A percentile compares a stretch with the other conserved stretches of the same genome.
Conservation (phyloP, 2,888 invertebrate species). For the Habrosyne pyritoides region DNA sequence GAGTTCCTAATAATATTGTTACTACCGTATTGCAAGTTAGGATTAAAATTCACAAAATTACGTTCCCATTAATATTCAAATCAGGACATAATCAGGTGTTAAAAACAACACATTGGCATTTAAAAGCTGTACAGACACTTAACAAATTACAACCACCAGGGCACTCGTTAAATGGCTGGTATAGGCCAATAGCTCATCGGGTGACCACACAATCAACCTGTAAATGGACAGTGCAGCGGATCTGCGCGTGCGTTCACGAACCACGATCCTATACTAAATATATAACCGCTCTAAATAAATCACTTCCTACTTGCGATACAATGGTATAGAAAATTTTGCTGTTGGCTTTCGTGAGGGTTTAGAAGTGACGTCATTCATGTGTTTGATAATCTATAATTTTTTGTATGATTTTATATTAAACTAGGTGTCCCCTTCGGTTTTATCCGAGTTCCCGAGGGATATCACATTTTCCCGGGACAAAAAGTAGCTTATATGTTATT, state of each 20-base stretch:
- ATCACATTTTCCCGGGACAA: no score
- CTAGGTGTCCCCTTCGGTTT: background rate
- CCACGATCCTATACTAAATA: constrained; percentile 76
- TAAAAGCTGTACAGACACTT: background rate
- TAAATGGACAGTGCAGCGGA: constrained; percentile 52
- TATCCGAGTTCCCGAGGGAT: no score
- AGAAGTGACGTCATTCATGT: constrained; percentile 19
- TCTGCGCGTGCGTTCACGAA: constrained; percentile 45
- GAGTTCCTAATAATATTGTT: no score
- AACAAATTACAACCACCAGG: constrained; percentile 22
- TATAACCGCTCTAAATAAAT: constrained; percentile 73
- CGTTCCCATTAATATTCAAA: background rate
- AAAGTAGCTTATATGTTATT: no score
- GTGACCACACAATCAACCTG: constrained; percentile 58
- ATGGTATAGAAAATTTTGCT: constrained; percentile 40
- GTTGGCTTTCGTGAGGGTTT: constrained; percentile 16
- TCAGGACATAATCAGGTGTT: background rate
- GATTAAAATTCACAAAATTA: no score
- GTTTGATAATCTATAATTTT: no score
- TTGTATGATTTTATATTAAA: no score
- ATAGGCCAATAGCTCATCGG: constrained; percentile 41
- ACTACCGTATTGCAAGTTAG: no score
- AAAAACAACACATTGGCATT: background rate
- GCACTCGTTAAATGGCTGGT: constrained; percentile 24
- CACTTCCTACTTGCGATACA: constrained; percentile 75